A percentile compares a stretch with the other conserved stretches of the same genome.
These are phyloP conservation scores for Danio jaintianensis DNA, from an alignment of 2,797 vertebrate species.

Conservation along the genomic window DNA sequence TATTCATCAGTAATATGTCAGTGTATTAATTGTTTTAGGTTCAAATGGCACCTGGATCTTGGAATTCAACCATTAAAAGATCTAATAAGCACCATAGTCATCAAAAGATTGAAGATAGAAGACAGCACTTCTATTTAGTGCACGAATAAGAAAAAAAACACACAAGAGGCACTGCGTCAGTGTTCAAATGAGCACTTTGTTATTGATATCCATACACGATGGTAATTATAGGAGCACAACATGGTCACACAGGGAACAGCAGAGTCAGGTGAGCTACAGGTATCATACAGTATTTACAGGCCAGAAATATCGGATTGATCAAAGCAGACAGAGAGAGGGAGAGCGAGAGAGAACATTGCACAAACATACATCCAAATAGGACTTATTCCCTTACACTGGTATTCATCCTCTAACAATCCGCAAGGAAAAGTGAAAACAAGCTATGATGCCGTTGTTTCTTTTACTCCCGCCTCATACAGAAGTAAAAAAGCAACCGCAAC, in stretches of 20 bases:
- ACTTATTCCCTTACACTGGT: not conserved
- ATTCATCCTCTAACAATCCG: constrained; percentile 4
- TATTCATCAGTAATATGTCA: not conserved
- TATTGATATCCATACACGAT: constrained; percentile 80
- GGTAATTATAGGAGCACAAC: constrained; percentile 75
- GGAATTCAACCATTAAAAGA: not conserved
- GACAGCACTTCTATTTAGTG: not conserved
- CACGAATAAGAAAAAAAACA: constrained; percentile 57
- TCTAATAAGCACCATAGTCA: not conserved
- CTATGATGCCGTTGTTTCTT: constrained; percentile 2
- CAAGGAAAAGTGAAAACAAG: constrained; percentile 23
- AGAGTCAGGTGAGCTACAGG: constrained; percentile 67
- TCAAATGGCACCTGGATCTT: not conserved
- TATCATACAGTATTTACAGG: constrained; percentile 66
- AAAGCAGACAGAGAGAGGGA: constrained; percentile 38
- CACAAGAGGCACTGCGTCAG: constrained; percentile 62
- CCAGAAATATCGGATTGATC: constrained; percentile 66
- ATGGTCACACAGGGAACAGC: constrained; percentile 69
- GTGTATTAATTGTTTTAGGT: not conserved
- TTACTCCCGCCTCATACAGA: not conserved
- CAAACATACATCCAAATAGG: constrained; percentile 17
- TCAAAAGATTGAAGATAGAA: not conserved
- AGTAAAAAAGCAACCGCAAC: not conserved
- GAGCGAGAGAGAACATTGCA: constrained; percentile 34
- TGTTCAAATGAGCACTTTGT: constrained; percentile 82